Base-by-base conservation (phyloP, 2,113 vertebrate species). In the Arvicanthis niloticus region DNA sequence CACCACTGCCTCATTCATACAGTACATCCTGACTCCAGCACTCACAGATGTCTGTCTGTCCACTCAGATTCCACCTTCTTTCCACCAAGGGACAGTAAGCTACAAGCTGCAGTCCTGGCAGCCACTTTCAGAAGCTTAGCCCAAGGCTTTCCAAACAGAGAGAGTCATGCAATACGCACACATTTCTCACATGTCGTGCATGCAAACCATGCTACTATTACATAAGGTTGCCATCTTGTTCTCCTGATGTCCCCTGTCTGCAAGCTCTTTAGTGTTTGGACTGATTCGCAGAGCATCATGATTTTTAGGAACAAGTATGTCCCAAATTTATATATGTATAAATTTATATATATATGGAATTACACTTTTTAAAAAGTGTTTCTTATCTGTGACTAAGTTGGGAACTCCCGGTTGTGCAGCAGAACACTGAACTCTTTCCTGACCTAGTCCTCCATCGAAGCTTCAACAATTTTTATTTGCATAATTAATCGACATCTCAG, bases 391-490 rank as follows among this genome's bases (percentile, higher is more conserved):
- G 76, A 62, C 45, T 87, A 65, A 16, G 58, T 94, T 88, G 34
- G 67, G 91, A 88, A 51, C 78, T 45, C 86, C 19, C 53, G 53
- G 5, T 3, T 51, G 0, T n/a, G 6, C 75, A 95, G 40, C 16
- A 60, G 26, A 56, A 72, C 40, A 65, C 51, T 82, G 89, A 92
- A 67, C 70, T 62, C 4, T 95, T 89, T 87, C 31, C 67, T 82
- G 13, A 6, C 51, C n/a, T 97, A 5, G 77, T 19, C 94, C 34
- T 72, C 81, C n/a, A n/a, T 72, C 68, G 77, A 34, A 78, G 56
- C 22, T 89, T 87, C 34, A 81, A 67, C 77, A 53, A 24, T 81
- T 93, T 96, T 62, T 70, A 26, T 53, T 68, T 72, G 84, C 53
- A 51, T 3, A 67, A n/a, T 37, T 78, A 21, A 21, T 0, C 56